These are phyloP conservation scores for Chymomyza costata DNA, from an alignment of 1,140 invertebrate genomes.

Conservation along the genomic window DNA sequence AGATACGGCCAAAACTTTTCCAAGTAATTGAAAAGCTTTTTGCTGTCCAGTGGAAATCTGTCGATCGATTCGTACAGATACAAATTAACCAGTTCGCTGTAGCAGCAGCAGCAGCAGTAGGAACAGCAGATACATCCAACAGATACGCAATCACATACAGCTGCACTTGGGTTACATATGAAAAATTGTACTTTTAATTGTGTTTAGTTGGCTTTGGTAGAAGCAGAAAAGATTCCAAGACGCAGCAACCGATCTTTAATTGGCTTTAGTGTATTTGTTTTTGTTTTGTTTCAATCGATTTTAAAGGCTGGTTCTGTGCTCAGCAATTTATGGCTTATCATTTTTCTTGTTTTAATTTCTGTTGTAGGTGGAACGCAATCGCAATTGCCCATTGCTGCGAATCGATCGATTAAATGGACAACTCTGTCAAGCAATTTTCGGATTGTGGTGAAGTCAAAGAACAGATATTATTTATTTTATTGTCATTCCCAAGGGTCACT, in stretches of 20 bases:
- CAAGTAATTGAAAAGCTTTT: conserved; percentile 1
- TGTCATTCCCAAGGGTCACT: too few species aligned
- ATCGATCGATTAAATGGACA: too few species aligned
- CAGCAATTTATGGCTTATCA: not conserved
- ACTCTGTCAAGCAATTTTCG: too few species aligned
- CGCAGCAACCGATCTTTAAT: too few species aligned
- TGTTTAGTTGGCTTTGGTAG: not conserved
- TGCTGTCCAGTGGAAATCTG: not conserved
- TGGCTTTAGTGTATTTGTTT: not conserved
- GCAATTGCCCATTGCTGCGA: too few species aligned
- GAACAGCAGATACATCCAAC: not conserved
- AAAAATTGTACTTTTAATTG: conserved; percentile 2
- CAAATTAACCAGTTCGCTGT: not conserved
- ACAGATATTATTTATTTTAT: too few species aligned
- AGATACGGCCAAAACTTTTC: too few species aligned
- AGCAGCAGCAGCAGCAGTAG: not conserved
- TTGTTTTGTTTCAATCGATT: not conserved
- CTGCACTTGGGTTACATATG: not conserved
- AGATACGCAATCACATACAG: not conserved
- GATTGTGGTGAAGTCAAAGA: too few species aligned
- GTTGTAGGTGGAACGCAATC: too few species aligned
- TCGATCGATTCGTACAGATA: not conserved
- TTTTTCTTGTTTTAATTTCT: conserved; percentile 1
- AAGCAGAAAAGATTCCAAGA: too few species aligned
- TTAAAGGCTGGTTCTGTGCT: not conserved